Conservation (phyloP, 2,797 vertebrate species). For the Pipistrellus kuhlii region DNA sequence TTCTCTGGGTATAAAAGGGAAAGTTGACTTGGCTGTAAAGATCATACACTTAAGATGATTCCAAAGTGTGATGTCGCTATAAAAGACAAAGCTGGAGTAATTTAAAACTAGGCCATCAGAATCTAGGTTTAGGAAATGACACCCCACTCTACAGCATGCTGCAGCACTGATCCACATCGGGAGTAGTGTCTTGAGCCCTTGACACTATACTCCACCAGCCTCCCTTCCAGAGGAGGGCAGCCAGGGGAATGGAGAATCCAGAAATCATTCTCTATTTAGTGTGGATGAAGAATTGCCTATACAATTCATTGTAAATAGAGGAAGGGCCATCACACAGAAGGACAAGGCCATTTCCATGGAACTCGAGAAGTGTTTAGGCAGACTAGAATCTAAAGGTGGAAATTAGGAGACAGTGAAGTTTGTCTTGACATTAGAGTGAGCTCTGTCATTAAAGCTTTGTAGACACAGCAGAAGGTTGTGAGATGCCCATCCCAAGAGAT, state of each 20-base stretch:
- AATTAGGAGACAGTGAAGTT: not conserved
- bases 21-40: slow-evolving; percentile 17
- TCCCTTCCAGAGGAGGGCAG: not conserved
- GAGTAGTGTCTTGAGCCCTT: not conserved
- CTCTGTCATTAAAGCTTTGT: not conserved
- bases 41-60: not conserved
- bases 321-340: not conserved
- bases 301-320: not conserved
- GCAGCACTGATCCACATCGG: not conserved
- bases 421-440: not conserved
- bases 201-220: not conserved
- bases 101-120: not conserved
- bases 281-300: not conserved
- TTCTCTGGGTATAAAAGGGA: not conserved
- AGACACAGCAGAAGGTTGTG: not conserved
- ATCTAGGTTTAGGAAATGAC: not conserved
- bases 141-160: not conserved
- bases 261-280: not conserved
- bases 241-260: not conserved
- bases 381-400: not conserved
- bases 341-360: not conserved
- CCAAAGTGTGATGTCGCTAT: not conserved
- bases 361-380: not conserved
- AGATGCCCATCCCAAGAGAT: not conserved
- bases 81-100: not conserved